phyloP scores from a whole-genome alignment of 1,140 invertebrate species.

The Ectropis grisescens region DNA sequence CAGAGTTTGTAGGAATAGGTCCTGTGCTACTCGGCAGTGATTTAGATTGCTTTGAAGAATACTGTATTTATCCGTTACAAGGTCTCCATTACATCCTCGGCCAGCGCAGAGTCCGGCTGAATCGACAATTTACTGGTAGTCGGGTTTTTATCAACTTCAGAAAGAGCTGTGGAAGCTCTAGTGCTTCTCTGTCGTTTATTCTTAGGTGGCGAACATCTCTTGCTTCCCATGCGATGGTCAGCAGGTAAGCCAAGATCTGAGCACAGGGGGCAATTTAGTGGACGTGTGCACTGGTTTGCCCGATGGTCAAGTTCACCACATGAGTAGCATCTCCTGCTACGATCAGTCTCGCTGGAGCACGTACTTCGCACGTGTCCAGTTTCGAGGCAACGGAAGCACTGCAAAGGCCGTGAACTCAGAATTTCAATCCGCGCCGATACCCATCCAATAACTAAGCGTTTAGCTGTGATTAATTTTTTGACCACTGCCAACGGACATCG shows the following conservation, averaged over 20 bases:
- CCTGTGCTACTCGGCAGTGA: conserved; percentile 13
- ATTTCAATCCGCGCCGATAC: background rate
- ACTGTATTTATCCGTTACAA: background rate
- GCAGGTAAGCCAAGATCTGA: background rate
- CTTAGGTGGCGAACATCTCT: background rate
- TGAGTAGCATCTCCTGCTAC: background rate
- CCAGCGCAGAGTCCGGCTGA: background rate
- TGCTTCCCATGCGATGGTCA: background rate
- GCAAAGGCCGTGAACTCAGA: conserved; percentile 1
- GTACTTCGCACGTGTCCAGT: conserved; percentile 1
- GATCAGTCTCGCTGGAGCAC: background rate
- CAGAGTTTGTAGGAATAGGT: conserved; percentile 13
- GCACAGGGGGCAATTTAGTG: conserved; percentile 1
- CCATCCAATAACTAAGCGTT: conserved; percentile 2
- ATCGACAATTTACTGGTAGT: no score
- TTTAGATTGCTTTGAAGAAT: conserved; percentile 14
- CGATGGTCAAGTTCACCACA: conserved; percentile 1
- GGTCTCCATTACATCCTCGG: background rate
- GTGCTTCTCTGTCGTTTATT: background rate
- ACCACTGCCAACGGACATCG: conserved; percentile 4
- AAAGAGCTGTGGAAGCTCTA: no score
- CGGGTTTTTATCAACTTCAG: no score
- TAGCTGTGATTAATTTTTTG: background rate
- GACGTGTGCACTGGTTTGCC: background rate
- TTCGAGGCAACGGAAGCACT: conserved; percentile 8